phyloP scores from a whole-genome alignment of 2,888 invertebrate genomes.

The Hirudinaria manillensis region DNA sequence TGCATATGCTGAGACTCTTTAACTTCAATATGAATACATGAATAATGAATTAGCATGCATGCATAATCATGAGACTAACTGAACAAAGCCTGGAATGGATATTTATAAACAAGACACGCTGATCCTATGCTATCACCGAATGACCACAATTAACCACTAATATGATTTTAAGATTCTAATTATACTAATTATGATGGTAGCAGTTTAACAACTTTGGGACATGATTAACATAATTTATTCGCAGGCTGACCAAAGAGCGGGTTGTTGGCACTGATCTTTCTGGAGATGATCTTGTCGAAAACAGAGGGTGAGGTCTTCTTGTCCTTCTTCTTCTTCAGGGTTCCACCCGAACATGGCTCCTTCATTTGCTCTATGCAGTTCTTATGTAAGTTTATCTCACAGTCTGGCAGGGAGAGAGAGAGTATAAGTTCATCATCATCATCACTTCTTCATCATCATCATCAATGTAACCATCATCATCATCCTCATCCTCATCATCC shows the following conservation, averaged over 20 bases:
- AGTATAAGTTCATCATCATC: no score
- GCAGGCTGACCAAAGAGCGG: slow-evolving; percentile 34
- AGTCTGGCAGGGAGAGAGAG: slow-evolving; percentile 70
- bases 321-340: slow-evolving; percentile 50
- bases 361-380: slow-evolving; percentile 72
- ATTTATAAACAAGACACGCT: no score
- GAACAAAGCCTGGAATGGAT: not conserved
- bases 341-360: slow-evolving; percentile 63
- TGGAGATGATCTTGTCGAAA: slow-evolving; percentile 39
- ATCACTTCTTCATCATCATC: no score
- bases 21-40: slow-evolving; percentile 19
- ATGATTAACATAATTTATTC: not conserved
- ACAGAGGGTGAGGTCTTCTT: slow-evolving; percentile 35
- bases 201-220: no score
- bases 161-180: no score
- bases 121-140: no score
- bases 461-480: no score
- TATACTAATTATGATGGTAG: no score
- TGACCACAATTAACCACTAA: no score
- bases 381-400: slow-evolving; percentile 79
- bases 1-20: slow-evolving; percentile 31
- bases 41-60: not conserved
- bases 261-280: slow-evolving; percentile 44
- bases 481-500: no score
- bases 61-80: not conserved